Percentiles rank a stretch among this genome's conserved stretches.
These are phyloP conservation scores for Amphipyra berbera DNA, from an alignment of 2,888 invertebrate species.

Conservation along the genomic window DNA sequence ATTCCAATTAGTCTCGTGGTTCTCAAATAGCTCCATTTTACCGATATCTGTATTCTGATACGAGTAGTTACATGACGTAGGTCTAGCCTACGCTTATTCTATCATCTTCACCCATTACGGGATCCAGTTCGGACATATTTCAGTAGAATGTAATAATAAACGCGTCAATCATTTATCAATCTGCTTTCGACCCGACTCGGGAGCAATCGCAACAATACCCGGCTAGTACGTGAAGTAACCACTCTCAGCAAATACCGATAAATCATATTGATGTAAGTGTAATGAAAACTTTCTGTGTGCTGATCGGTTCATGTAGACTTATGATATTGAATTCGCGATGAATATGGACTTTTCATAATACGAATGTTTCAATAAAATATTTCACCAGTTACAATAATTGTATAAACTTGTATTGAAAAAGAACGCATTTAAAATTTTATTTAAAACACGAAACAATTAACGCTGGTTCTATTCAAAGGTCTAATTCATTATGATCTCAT, in stretches of 20 bases:
- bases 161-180: conserved; percentile 28
- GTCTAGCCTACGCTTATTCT: conserved; percentile 12
- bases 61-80: conserved; percentile 10
- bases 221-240: conserved; percentile 27
- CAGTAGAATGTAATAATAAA: conserved; percentile 25
- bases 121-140: conserved; percentile 16
- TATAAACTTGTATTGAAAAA: too few species aligned
- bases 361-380: conserved; percentile 5
- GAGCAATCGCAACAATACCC: conserved; percentile 19
- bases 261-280: conserved; percentile 38
- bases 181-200: conserved; percentile 16
- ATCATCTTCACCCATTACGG: conserved; percentile 6
- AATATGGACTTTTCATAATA: conserved; percentile 26
- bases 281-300: conserved; percentile 22
- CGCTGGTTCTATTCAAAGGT: neutral
- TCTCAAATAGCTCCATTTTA: too few species aligned
- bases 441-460: too few species aligned
- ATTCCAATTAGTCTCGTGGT: too few species aligned
- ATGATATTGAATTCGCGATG: conserved; percentile 29
- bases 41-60: too few species aligned
- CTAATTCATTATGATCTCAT: conserved; percentile 2
- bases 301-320: conserved; percentile 16
- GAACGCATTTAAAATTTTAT: too few species aligned
- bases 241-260: conserved; percentile 30
- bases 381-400: conserved; percentile 7